Percentiles rank a stretch among this genome's conserved stretches.
Evolutionary conservation across 1,140 invertebrate species (phyloP).

Genomic region (Drosophila arawakana): DNA sequence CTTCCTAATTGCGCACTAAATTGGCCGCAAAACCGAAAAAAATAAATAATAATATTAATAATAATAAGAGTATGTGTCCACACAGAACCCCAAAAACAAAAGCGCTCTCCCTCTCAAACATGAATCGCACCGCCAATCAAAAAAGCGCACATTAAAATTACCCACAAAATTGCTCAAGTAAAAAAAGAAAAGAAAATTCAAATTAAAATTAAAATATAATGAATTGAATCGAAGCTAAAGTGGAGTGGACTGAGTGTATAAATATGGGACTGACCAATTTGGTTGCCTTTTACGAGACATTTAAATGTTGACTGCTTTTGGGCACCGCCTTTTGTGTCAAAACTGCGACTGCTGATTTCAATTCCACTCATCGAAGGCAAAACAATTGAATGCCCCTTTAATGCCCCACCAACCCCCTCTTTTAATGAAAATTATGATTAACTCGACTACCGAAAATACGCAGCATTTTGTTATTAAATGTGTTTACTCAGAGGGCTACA

Average conservation of each 20-base stretch:
- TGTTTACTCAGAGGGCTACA: not conserved
- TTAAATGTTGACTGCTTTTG: constrained; percentile 45
- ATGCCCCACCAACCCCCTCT: constrained; percentile 18
- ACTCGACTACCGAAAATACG: constrained; percentile 25
- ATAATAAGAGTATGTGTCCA: constrained; percentile 13
- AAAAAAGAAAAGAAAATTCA: constrained; percentile 69
- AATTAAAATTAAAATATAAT: constrained; percentile 59
- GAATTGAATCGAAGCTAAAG: constrained; percentile 43
- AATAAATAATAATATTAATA: constrained; percentile 59
- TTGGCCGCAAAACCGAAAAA: constrained; percentile 37
- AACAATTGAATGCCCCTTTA: constrained; percentile 60
- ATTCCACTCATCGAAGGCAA: constrained; percentile 43
- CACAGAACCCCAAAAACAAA: constrained; percentile 38
- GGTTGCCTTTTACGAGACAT: constrained; percentile 43
- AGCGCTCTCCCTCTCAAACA: constrained; percentile 35
- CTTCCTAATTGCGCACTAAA: constrained; percentile 81
- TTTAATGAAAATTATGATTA: constrained; percentile 50
- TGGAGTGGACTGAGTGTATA: constrained; percentile 33
- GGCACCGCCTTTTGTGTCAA: constrained; percentile 76
- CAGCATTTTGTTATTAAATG: not conserved
- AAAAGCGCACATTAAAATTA: constrained; percentile 79
- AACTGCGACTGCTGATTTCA: constrained; percentile 74
- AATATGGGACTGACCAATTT: constrained; percentile 37
- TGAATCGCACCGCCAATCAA: constrained; percentile 79
- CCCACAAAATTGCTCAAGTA: constrained; percentile 60